Percentiles rank a stretch among this genome's conserved stretches.
phyloP scores from a whole-genome alignment of 2,888 invertebrate species.

The Macaria notata region DNA sequence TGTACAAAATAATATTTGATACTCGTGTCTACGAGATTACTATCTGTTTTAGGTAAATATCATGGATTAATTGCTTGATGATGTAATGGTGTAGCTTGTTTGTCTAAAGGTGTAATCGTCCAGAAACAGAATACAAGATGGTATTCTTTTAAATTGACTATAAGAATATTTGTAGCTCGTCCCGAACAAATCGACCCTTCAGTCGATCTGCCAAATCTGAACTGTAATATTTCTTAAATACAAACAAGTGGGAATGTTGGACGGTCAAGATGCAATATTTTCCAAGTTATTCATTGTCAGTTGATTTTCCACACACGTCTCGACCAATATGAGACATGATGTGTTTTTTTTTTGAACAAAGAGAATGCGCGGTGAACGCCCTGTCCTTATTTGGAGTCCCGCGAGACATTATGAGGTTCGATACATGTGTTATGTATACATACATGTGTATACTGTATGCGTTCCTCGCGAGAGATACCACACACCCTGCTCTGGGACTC shows the following conservation, averaged over 20 bases:
- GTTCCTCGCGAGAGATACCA: not conserved
- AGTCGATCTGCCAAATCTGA: too few relatives aligned
- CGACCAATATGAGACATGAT: conserved; percentile 55
- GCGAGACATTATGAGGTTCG: conserved; percentile 38
- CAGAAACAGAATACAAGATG: not conserved
- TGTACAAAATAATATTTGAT: conserved; percentile 25
- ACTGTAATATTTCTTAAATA: too few relatives aligned
- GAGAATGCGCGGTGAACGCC: conserved; percentile 64
- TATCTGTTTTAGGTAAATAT: conserved; percentile 27
- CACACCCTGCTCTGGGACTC: too few relatives aligned
- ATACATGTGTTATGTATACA: conserved; percentile 19
- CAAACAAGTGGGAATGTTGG: not conserved
- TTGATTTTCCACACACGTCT: conserved; percentile 66
- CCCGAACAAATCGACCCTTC: too few relatives aligned
- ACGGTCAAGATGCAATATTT: conserved; percentile 15
- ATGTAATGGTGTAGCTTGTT: conserved; percentile 21
- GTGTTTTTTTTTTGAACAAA: conserved; percentile 74
- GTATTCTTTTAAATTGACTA: too few relatives aligned
- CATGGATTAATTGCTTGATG: conserved; percentile 21
- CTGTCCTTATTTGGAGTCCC: conserved; percentile 67
- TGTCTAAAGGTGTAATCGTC: not conserved
- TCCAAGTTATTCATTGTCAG: conserved; percentile 43
- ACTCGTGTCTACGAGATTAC: conserved; percentile 29
- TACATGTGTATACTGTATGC: conserved; percentile 31
- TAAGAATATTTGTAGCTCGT: too few relatives aligned